Base-by-base conservation (phyloP, 2,888 invertebrate genomes). In the Apantesis nais region DNA sequence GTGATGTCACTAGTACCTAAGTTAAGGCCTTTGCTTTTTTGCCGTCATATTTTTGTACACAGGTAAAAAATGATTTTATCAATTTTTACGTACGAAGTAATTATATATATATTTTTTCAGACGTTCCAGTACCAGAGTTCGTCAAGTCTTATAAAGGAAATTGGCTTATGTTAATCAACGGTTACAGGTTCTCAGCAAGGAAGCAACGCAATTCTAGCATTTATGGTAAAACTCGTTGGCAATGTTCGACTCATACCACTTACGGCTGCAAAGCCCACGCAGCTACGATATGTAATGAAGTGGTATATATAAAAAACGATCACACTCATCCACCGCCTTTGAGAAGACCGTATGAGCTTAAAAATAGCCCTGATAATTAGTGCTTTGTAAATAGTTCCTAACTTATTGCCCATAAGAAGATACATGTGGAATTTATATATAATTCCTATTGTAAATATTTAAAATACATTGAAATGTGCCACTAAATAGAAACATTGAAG, bases 181-280 rank as follows among this genome's bases (percentile, higher is more conserved):
- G 83, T 0, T 87, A 85, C 72, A 84, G 82, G 0, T 88, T 84
- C 74, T 84, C 82, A 19, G 61, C 79, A 37, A 84, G 83, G 68
- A 79, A 68, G 11, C 71, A 70, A 8, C 78, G 70, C 7, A 74
- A 71, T 16, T 41, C 67, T 1, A 71, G 73, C 22, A 63, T 71
- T 0, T 66, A 60, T 31, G 41, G 41, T 3, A 87, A 81, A 39
- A 78, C 73, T 39, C 75, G 82, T 16, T 85, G 85, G 85, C 71
- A 79, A 1, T 85, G 85, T 62, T 80, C 83, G 0, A 74, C 71
- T 5, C 80, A 82, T 12, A 78, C 76, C 25, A 72, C 71, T 48
- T 70, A 70, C 19, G 72, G 80, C 4, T 80, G 80, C 62, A 81
- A 72, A 62, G 80, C 82, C 22, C 67, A 69, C 14, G 73, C 78